Conservation (phyloP, 1,140 invertebrate species). For the Ceratina japonica region DNA sequence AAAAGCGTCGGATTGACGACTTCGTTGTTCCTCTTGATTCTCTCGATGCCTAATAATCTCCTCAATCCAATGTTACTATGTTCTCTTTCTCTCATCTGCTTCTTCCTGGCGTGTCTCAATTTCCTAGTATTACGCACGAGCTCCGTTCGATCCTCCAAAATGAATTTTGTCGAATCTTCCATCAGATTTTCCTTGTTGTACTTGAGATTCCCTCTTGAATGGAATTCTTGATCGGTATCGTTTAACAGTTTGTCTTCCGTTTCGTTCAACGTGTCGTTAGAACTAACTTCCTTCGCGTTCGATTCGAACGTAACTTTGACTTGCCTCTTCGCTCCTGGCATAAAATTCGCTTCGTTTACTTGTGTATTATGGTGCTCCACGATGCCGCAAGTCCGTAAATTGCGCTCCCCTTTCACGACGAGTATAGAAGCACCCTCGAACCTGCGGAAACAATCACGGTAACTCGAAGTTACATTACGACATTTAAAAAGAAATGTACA, state of each 20-base stretch:
- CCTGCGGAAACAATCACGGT: conserved; percentile 63
- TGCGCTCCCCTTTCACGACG: conserved; percentile 88
- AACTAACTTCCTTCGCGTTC: conserved; percentile 77
- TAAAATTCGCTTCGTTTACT: conserved; percentile 73
- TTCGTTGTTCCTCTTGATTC: conserved; percentile 78
- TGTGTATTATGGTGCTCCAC: conserved; percentile 84
- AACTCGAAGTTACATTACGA: neutral
- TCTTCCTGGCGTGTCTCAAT: conserved; percentile 60
- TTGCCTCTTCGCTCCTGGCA: conserved; percentile 82
- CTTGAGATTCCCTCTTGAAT: neutral
- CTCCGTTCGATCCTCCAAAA: conserved; percentile 33
- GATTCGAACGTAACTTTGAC: conserved; percentile 86
- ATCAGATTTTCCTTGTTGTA: conserved; percentile 2
- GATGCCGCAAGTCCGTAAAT: conserved; percentile 87
- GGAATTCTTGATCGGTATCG: conserved; percentile 20
- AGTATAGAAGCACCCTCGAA: conserved; percentile 87
- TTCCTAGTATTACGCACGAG: conserved; percentile 41
- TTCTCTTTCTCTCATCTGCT: neutral
- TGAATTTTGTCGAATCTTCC: conserved; percentile 34
- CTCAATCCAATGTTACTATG: neutral
- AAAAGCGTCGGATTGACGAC: conserved; percentile 79
- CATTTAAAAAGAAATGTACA: no score
- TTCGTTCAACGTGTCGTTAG: conserved; percentile 38
- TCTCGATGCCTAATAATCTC: conserved; percentile 1
- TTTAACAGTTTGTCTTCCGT: conserved; percentile 34